phyloP scores from a whole-genome alignment of 2,797 vertebrate genomes.

The Triplophysa yarkandensis region DNA sequence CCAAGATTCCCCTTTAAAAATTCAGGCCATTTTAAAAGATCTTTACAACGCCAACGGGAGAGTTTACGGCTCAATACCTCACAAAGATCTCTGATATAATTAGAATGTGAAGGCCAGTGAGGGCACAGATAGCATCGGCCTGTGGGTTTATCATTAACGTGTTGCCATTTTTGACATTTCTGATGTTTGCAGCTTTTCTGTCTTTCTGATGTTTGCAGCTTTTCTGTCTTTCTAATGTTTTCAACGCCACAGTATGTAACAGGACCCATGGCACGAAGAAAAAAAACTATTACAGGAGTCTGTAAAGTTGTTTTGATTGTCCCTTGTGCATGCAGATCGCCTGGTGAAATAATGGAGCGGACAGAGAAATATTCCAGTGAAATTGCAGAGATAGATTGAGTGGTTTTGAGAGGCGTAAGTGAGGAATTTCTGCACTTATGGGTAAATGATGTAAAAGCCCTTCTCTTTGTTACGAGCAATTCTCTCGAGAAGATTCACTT shows the following conservation, averaged over 20 bases:
- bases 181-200: too few relatives aligned
- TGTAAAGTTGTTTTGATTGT: not conserved
- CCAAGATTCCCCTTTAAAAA: conserved; percentile 2
- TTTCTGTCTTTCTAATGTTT: conserved; percentile 20
- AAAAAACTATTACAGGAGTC: not conserved
- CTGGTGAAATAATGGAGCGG: not conserved
- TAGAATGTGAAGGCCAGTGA: conserved; percentile 31
- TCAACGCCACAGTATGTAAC: conserved; percentile 35
- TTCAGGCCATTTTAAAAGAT: not conserved
- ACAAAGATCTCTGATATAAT: not conserved
- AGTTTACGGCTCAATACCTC: not conserved
- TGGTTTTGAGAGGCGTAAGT: conserved; percentile 8
- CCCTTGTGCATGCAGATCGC: not conserved
- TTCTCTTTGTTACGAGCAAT: conserved; percentile 14
- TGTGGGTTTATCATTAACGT: conserved; percentile 28
- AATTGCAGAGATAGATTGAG: conserved; percentile 8
- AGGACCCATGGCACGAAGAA: not conserved
- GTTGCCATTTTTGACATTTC: conserved; percentile 7
- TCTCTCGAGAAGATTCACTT: conserved; percentile 5
- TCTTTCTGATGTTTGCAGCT: conserved; percentile 20
- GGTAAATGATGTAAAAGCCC: conserved; percentile 42
- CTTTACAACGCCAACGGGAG: not conserved
- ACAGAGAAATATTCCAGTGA: not conserved
- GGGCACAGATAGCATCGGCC: conserved; percentile 30
- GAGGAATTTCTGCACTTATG: conserved; percentile 9